These are phyloP conservation scores for Callithrix jacchus DNA, from an alignment of 2,113 vertebrate species.

Conservation along the genomic window DNA sequence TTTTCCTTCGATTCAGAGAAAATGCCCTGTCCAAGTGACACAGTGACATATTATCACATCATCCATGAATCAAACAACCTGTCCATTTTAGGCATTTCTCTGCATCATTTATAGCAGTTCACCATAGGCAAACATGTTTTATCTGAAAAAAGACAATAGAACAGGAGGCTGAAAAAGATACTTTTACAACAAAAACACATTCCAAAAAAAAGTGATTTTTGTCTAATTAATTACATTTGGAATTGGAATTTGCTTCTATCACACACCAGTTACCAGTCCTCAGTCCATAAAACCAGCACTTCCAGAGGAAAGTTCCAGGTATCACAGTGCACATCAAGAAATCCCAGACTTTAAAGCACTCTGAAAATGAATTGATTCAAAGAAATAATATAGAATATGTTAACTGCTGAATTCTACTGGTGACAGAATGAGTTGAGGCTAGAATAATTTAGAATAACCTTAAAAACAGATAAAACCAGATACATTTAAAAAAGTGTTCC, in stretches of 20 bases:
- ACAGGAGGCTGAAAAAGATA: slow-evolving; percentile 66
- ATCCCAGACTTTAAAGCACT: slow-evolving; percentile 48
- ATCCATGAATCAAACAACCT: not conserved
- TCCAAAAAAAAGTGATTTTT: slow-evolving; percentile 45
- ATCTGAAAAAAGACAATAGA: slow-evolving; percentile 73
- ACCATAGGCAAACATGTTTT: slow-evolving; percentile 67
- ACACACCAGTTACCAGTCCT: slow-evolving; percentile 38
- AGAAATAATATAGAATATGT: slow-evolving; percentile 63
- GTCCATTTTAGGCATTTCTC: slow-evolving; percentile 47
- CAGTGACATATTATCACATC: too few relatives aligned
- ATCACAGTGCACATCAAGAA: slow-evolving; percentile 44
- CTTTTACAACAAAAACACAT: slow-evolving; percentile 46
- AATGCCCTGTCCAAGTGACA: slow-evolving; percentile 50
- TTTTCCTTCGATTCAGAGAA: slow-evolving; percentile 73
- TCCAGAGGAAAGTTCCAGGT: slow-evolving; percentile 70
- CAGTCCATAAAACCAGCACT: slow-evolving; percentile 49
- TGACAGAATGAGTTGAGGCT: slow-evolving; percentile 54
- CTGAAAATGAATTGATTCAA: slow-evolving; percentile 69
- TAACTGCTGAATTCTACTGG: slow-evolving; percentile 60
- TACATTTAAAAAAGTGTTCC: slow-evolving; percentile 62
- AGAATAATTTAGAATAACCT: slow-evolving; percentile 68
- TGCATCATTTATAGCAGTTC: slow-evolving; percentile 67
- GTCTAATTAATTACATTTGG: slow-evolving; percentile 46
- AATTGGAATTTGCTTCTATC: slow-evolving; percentile 59
- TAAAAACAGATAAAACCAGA: slow-evolving; percentile 62